phyloP scores from a whole-genome alignment of 2,113 vertebrate genomes.

The Brachionichthys hirsutus region DNA sequence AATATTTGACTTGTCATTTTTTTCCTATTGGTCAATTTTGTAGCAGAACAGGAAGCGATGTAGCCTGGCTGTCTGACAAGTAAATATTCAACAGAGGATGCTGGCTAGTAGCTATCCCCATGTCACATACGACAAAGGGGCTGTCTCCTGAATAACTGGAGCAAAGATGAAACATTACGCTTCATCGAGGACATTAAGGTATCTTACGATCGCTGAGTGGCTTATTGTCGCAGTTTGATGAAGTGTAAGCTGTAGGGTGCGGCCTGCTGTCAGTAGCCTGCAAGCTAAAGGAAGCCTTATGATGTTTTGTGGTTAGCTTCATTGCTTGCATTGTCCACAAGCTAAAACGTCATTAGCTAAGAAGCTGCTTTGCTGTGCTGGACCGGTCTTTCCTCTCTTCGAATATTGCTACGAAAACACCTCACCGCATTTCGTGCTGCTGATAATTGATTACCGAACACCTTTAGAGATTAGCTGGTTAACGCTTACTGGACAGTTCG shows the following conservation, averaged over 20 bases:
- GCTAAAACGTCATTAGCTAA: background rate
- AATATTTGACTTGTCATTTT: background rate
- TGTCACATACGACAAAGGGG: constrained; percentile 44
- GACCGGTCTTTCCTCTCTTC: no score
- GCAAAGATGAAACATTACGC: constrained; percentile 65
- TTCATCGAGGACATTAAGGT: constrained; percentile 50
- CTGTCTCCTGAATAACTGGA: constrained; percentile 40
- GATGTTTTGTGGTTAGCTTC: constrained; percentile 16
- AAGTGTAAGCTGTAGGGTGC: constrained; percentile 52
- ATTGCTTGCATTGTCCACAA: constrained; percentile 16
- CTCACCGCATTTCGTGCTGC: background rate
- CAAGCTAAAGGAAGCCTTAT: constrained; percentile 49
- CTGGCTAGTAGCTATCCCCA: constrained; percentile 49
- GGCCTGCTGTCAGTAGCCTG: constrained; percentile 65
- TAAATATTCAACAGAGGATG: constrained; percentile 69
- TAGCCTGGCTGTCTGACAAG: constrained; percentile 55
- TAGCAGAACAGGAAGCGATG: constrained; percentile 57
- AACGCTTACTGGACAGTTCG: constrained; percentile 2
- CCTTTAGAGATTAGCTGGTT: constrained; percentile 48
- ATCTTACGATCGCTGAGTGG: background rate
- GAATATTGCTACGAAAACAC: background rate
- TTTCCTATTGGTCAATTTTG: constrained; percentile 49
- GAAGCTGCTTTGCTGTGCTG: no score
- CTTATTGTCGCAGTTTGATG: constrained; percentile 14
- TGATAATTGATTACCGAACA: constrained; percentile 17